Percentiles rank a stretch among this genome's conserved stretches.
These are phyloP conservation scores for Atopsyche davidsoni DNA, from an alignment of 1,140 invertebrate species.

Conservation along the genomic window DNA sequence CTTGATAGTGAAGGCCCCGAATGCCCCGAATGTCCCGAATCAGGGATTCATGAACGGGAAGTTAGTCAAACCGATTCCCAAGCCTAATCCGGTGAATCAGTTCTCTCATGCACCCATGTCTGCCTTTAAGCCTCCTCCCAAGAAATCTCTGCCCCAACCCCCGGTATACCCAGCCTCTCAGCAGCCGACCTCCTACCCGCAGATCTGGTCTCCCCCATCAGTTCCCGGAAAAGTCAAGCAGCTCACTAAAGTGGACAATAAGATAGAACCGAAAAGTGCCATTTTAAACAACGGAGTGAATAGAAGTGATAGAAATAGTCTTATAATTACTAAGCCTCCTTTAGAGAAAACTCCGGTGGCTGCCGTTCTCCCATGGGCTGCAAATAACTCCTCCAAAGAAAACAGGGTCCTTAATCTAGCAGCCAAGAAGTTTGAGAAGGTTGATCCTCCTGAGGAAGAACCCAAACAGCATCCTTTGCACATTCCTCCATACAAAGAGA, in stretches of 20 bases:
- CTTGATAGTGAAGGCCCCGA: slow-evolving; percentile 39
- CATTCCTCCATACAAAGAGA: slow-evolving; percentile 25
- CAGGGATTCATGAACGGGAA: slow-evolving; percentile 8
- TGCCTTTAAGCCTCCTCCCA: slow-evolving; percentile 56
- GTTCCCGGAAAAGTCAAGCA: slow-evolving; percentile 35
- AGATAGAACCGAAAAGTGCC: neutral
- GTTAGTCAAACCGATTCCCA: slow-evolving; percentile 39
- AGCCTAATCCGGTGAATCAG: slow-evolving; percentile 56
- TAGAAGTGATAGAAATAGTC: slow-evolving; percentile 8
- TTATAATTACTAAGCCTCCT: slow-evolving; percentile 20
- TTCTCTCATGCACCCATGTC: slow-evolving; percentile 68
- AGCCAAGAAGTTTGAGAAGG: slow-evolving; percentile 45
- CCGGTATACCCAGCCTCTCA: slow-evolving; percentile 22
- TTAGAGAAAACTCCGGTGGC: slow-evolving; percentile 23
- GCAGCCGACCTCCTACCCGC: slow-evolving; percentile 32
- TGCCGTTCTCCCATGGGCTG: slow-evolving; percentile 36
- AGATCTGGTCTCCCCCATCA: slow-evolving; percentile 46
- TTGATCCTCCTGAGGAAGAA: slow-evolving; percentile 25
- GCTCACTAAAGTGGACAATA: slow-evolving; percentile 24
- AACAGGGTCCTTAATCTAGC: slow-evolving; percentile 39
- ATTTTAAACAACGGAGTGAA: slow-evolving; percentile 10
- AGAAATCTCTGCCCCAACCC: slow-evolving; percentile 40
- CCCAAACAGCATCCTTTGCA: slow-evolving; percentile 19
- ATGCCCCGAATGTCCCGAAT: slow-evolving; percentile 29
- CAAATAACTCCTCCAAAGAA: slow-evolving; percentile 33